A percentile compares a stretch with the other conserved stretches of the same genome.
phyloP scores from a whole-genome alignment of 2,888 invertebrate genomes.

The Leptopilina myrica region DNA sequence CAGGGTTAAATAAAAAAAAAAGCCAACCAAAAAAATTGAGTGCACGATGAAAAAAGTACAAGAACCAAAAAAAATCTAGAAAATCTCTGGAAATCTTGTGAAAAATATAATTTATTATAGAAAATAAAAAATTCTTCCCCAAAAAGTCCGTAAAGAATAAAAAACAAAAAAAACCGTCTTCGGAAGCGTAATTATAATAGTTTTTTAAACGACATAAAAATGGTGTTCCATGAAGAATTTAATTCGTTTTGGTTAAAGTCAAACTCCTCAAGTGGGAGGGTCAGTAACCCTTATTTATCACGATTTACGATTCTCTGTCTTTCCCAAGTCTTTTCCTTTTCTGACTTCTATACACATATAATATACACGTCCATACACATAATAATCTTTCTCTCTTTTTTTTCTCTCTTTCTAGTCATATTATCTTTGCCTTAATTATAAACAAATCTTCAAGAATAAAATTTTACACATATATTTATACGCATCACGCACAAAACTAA shows the following conservation, averaged over 20 bases:
- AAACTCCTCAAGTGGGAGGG: constrained; percentile 54
- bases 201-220: constrained; percentile 11
- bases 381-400: neutral
- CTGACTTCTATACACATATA: neutral
- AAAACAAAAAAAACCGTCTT: neutral
- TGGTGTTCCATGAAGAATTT: constrained; percentile 41
- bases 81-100: too few relatives aligned
- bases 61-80: too few relatives aligned
- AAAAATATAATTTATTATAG: too few relatives aligned
- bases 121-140: too few relatives aligned
- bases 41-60: too few relatives aligned
- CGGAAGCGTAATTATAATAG: neutral
- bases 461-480: neutral
- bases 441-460: constrained; percentile 53
- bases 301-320: constrained; percentile 51
- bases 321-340: constrained; percentile 45
- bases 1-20: too few relatives aligned
- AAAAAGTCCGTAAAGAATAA: too few relatives aligned
- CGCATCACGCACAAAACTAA: too few relatives aligned
- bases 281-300: constrained; percentile 71
- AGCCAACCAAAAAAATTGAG: too few relatives aligned
- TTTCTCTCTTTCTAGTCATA: constrained; percentile 16
- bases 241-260: constrained; percentile 49
- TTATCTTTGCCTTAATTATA: constrained; percentile 59
- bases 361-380: too few relatives aligned